Base-by-base conservation (phyloP, 2,113 vertebrate species). In the Gulo gulo region DNA sequence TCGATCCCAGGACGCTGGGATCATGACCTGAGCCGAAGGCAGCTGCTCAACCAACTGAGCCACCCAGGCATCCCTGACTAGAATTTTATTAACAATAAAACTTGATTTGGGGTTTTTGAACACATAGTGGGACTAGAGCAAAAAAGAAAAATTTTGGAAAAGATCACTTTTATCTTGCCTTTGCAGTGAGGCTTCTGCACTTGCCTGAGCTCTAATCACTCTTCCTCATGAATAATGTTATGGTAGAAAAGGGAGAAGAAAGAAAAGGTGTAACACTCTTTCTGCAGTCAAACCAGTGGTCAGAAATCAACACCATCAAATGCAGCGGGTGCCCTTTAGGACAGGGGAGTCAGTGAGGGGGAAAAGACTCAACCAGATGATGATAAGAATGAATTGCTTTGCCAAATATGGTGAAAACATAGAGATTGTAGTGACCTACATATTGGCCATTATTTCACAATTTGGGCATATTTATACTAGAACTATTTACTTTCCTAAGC, bases 61-160 rank as follows among this genome's bases (percentile, higher is more conserved):
- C n/a, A n/a, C n/a, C n/a, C n/a, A n/a, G n/a, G n/a, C n/a, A n/a
- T n/a, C n/a, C n/a, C n/a, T 34, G 18, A 76, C 10, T 15, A 36
- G 2, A 36, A 61, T 45, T 97, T 96, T 89, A 86, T 95, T 87
- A 87, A 78, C 26, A 94, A 88, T 87, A 84, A 74, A 63, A 50
- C 13, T 93, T 90, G 50, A 31, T 45, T 74, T 63, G 73, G 18
- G 18, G 12, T 71, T 96, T 94, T 87, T 84, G 36, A 80, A 20
- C 15, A 65, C 21, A 42, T 55, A 80, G 55, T 80, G 7, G 34
- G 23, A 79, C 31, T 57, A 74, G 15, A 80, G 11, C 13, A 89
- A 71, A 29, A 26, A 76, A 50, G 13, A 63, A 85, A 71, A 74
- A n/a, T 50, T 0, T 12, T 39, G 13, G 59, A 79, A 94, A 95